A percentile compares a stretch with the other conserved stretches of the same genome.
phyloP scores from a whole-genome alignment of 2,113 vertebrate genomes.

The Azemiops feae region DNA sequence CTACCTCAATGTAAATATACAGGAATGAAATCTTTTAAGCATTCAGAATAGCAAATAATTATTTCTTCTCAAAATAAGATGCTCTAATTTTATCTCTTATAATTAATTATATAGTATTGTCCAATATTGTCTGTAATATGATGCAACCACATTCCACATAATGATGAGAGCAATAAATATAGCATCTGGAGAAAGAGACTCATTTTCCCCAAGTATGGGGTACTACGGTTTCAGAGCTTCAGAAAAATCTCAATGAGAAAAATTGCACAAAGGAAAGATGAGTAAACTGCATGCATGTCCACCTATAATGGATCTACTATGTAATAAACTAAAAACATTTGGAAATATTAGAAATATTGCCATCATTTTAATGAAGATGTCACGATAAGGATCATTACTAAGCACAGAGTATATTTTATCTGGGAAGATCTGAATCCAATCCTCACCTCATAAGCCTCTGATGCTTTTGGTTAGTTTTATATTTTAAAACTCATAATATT shows the following conservation, averaged over 20 bases:
- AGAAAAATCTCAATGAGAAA: background rate
- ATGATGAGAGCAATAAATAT: background rate
- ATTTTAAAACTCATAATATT: background rate
- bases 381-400: background rate
- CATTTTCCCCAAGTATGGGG: background rate
- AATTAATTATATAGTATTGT: background rate
- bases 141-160: background rate
- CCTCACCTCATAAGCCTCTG: no score
- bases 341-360: background rate
- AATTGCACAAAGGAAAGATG: background rate
- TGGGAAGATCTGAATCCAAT: background rate
- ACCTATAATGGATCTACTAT: background rate
- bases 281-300: background rate
- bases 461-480: background rate
- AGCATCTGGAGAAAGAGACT: background rate
- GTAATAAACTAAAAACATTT: background rate
- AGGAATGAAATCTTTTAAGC: background rate
- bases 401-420: background rate
- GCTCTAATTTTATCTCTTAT: background rate
- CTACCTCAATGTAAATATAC: no score
- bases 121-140: background rate
- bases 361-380: background rate
- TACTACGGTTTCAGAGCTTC: background rate
- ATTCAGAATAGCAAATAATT: background rate
- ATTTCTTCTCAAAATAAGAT: background rate